A percentile compares a stretch with the other conserved stretches of the same genome.
phyloP scores from a whole-genome alignment of 2,113 vertebrate species.

The Mormoops blainvillei region DNA sequence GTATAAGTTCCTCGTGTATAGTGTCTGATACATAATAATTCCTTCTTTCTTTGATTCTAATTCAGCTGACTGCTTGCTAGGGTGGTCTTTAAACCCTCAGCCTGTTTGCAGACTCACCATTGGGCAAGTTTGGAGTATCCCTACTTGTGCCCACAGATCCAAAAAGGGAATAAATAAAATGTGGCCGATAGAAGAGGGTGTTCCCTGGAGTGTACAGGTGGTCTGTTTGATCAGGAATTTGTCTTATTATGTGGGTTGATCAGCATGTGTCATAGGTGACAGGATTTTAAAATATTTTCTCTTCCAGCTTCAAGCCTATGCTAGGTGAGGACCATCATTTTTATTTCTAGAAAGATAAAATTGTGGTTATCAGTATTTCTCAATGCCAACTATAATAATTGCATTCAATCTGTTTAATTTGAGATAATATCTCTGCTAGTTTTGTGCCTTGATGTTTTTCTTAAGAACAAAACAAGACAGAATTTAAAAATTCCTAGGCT shows the following conservation, averaged over 20 bases:
- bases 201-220: conserved; percentile 4
- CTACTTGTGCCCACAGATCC: neutral
- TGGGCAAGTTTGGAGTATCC: neutral
- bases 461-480: conserved; percentile 27
- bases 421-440: neutral
- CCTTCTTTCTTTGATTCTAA: neutral
- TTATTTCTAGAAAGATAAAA: conserved; percentile 1
- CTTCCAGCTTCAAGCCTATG: neutral
- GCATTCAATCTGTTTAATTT: neutral
- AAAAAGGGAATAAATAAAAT: neutral
- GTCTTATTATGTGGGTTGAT: neutral
- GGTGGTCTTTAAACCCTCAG: neutral
- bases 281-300: conserved; percentile 38
- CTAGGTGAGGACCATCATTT: neutral
- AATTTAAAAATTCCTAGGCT: conserved; percentile 27
- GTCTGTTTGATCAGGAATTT: conserved; percentile 7
- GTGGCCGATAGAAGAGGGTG: neutral
- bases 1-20: neutral
- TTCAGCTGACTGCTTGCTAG: neutral
- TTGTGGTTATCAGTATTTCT: neutral
- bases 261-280: conserved; percentile 35
- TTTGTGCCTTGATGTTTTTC: conserved; percentile 4
- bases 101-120: neutral
- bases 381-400: conserved; percentile 16
- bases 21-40: neutral